phyloP scores from a whole-genome alignment of 2,888 invertebrate species.

The Dasypogon diadema region DNA sequence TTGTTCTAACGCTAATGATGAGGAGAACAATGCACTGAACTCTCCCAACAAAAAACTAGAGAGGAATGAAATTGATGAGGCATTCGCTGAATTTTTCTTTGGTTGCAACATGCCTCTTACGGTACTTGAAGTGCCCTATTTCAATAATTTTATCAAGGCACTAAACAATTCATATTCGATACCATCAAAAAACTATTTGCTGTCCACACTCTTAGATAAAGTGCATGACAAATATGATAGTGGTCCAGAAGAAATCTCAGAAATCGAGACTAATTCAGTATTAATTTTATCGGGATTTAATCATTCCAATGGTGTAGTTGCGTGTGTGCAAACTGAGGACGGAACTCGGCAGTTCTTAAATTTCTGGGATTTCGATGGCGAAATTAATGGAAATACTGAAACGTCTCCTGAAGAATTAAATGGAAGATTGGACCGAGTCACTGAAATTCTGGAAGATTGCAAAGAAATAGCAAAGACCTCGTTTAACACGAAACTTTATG shows the following conservation, averaged over 20 bases:
- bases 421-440: conserved; percentile 6
- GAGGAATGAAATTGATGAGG: not conserved
- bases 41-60: not conserved
- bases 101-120: conserved; percentile 7
- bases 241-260: not conserved
- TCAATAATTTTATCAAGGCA: not conserved
- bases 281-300: conserved; percentile 6
- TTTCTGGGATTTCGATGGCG: conserved; percentile 29
- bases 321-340: conserved; percentile 10
- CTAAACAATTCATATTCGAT: not conserved
- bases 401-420: not conserved
- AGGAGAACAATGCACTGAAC: not conserved
- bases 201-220: conserved; percentile 1
- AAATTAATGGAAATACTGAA: not conserved
- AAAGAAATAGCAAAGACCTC: not conserved
- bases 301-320: conserved; percentile 23
- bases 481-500: not conserved
- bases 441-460: not conserved
- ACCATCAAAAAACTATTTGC: not conserved
- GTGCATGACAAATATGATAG: not conserved
- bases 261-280: not conserved
- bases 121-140: not conserved
- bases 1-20: not conserved
- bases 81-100: conserved; percentile 8
- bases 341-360: conserved; percentile 4